These are phyloP conservation scores for Chirona hameri DNA, from an alignment of 2,888 invertebrate genomes.

Conservation along the genomic window DNA sequence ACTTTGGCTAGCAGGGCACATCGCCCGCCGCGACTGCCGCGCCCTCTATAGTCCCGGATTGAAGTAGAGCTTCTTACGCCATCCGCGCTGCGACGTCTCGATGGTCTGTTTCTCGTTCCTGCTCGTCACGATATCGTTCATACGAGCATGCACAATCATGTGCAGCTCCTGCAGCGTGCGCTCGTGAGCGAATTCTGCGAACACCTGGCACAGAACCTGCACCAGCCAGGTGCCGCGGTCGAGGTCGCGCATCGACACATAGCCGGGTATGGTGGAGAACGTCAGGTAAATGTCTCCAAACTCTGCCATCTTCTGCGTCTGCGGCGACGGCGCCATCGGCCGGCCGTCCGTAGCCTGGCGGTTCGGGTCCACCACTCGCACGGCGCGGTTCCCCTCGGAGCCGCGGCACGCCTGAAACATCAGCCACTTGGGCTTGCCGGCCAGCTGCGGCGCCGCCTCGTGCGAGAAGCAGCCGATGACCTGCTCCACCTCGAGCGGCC, in stretches of 20 bases:
- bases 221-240: slow-evolving; percentile 9
- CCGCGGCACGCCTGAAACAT: slow-evolving; percentile 29
- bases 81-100: not conserved
- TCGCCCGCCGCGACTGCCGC: too few relatives aligned
- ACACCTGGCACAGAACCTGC: not conserved
- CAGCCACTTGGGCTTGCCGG: slow-evolving; percentile 27
- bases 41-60: not conserved
- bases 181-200: not conserved
- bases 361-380: not conserved
- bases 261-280: slow-evolving; percentile 23
- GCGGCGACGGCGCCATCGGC: not conserved
- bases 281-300: not conserved
- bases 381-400: not conserved
- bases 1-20: too few relatives aligned
- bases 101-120: not conserved
- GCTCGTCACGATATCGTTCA: not conserved
- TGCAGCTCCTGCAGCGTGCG: not conserved
- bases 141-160: not conserved
- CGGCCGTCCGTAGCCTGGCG: not conserved
- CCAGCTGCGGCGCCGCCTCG: not conserved
- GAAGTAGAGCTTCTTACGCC: not conserved
- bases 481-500: not conserved
- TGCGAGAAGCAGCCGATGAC: slow-evolving; percentile 4
- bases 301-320: not conserved
- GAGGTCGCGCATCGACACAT: slow-evolving; percentile 24